Conservation (phyloP, 2,888 invertebrate species). For the Pollenia labialis region DNA sequence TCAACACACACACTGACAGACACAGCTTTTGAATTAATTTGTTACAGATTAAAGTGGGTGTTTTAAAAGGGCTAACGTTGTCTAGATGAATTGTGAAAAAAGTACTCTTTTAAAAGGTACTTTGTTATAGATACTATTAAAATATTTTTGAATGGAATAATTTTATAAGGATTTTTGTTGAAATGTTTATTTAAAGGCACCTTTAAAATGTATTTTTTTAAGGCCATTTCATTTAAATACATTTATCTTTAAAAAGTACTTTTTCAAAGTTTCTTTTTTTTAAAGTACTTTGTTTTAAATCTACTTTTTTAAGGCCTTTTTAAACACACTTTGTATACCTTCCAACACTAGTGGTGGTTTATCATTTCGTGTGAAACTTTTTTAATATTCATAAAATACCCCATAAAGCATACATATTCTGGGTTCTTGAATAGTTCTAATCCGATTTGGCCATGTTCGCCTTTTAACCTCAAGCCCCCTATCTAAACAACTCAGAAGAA, state of each 20-base stretch:
- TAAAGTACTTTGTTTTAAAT: neutral
- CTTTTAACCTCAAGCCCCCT: too few species aligned
- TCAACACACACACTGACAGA: slow-evolving; percentile 3
- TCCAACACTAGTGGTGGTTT: too few species aligned
- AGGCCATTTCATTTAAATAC: too few species aligned
- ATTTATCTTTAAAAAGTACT: neutral
- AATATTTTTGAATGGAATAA: neutral
- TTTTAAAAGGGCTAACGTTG: slow-evolving; percentile 2
- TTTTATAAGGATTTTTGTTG: neutral
- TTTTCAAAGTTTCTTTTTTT: neutral
- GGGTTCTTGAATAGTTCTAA: too few species aligned
- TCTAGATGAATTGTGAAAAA: neutral
- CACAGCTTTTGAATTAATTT: slow-evolving; percentile 9
- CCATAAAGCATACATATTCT: too few species aligned
- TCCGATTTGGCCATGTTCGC: too few species aligned
- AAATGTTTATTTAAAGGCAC: neutral
- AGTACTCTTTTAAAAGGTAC: neutral
- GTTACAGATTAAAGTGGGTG: slow-evolving; percentile 46
- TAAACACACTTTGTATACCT: too few species aligned
- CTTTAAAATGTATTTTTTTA: neutral
- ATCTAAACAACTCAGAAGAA: too few species aligned
- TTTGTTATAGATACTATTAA: neutral
- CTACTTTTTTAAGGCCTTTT: neutral
- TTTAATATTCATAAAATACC: too few species aligned
- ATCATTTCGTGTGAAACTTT: too few species aligned